Conservation (phyloP, 2,797 vertebrate species). For the Eupleurogrammus muticus region DNA sequence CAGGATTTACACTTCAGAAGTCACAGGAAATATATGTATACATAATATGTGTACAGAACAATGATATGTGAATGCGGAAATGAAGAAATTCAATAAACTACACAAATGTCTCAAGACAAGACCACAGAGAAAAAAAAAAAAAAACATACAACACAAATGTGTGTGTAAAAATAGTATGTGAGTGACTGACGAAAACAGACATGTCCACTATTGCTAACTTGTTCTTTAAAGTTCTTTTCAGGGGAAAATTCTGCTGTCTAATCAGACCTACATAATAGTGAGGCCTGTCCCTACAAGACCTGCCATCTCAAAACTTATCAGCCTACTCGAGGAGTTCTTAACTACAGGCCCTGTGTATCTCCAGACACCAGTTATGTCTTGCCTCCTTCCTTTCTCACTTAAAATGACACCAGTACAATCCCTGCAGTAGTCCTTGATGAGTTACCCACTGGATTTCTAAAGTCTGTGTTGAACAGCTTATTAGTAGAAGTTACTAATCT, state of each 20-base stretch:
- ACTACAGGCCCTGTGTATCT: constrained; percentile 18
- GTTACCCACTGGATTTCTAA: too few species aligned
- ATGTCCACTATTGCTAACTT: neutral
- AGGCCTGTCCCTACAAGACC: constrained; percentile 38
- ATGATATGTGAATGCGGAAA: constrained; percentile 49
- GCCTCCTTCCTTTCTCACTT: constrained; percentile 27
- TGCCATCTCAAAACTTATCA: constrained; percentile 35
- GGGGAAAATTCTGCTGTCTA: constrained; percentile 8
- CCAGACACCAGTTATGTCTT: constrained; percentile 24
- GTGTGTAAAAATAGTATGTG: constrained; percentile 6
- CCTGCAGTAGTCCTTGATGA: too few species aligned
- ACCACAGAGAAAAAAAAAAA: constrained; percentile 16
- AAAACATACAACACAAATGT: constrained; percentile 15
- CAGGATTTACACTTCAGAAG: neutral
- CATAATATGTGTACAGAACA: constrained; percentile 22
- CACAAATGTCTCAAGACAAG: constrained; percentile 22
- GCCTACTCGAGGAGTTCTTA: constrained; percentile 15
- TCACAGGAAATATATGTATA: constrained; percentile 25
- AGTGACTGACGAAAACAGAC: neutral
- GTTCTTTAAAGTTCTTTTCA: neutral
- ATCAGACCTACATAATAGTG: constrained; percentile 22
- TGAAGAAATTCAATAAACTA: constrained; percentile 21
- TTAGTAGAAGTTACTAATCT: too few species aligned
- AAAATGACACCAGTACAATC: constrained; percentile 36
- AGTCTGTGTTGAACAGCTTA: too few species aligned